phyloP scores from a whole-genome alignment of 2,113 vertebrate species.

The Columba janthina region DNA sequence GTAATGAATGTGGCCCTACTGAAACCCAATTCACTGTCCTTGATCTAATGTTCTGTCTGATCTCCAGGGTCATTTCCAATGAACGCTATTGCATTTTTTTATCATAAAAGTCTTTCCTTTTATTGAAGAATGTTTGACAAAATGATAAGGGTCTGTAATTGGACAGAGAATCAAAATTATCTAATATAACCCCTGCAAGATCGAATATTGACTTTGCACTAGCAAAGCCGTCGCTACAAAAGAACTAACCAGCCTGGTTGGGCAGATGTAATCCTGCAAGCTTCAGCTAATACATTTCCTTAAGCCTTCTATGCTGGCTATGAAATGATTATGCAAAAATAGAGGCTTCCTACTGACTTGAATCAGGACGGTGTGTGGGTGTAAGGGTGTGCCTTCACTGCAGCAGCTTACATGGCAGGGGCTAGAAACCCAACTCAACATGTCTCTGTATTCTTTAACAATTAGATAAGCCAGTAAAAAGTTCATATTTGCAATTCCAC shows the following conservation, averaged over 20 bases:
- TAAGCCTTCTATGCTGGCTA: not conserved
- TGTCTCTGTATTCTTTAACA: slow-evolving; percentile 43
- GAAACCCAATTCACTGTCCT: not conserved
- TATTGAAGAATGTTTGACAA: not conserved
- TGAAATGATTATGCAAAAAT: slow-evolving; percentile 41
- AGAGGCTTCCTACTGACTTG: slow-evolving; percentile 48
- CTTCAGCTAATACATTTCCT: slow-evolving; percentile 18
- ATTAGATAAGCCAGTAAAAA: slow-evolving; percentile 54
- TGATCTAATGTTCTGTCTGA: not conserved
- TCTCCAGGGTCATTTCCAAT: not conserved
- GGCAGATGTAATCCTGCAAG: not conserved
- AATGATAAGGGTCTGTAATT: slow-evolving; percentile 9
- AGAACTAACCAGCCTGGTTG: not conserved
- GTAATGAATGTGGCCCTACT: not conserved
- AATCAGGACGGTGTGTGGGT: slow-evolving; percentile 38
- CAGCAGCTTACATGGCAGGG: not conserved
- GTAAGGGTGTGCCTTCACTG: slow-evolving; percentile 40
- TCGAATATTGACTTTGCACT: not conserved
- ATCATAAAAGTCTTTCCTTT: not conserved
- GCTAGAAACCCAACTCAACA: slow-evolving; percentile 24
- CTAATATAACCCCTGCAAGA: not conserved
- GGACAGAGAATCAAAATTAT: slow-evolving; percentile 12
- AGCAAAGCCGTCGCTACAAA: not conserved
- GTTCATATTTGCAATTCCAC: slow-evolving; percentile 49
- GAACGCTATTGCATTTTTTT: fast-evolving